These are phyloP conservation scores for Leptobrachium leishanense DNA, from an alignment of 2,113 vertebrate species.

Conservation along the genomic window DNA sequence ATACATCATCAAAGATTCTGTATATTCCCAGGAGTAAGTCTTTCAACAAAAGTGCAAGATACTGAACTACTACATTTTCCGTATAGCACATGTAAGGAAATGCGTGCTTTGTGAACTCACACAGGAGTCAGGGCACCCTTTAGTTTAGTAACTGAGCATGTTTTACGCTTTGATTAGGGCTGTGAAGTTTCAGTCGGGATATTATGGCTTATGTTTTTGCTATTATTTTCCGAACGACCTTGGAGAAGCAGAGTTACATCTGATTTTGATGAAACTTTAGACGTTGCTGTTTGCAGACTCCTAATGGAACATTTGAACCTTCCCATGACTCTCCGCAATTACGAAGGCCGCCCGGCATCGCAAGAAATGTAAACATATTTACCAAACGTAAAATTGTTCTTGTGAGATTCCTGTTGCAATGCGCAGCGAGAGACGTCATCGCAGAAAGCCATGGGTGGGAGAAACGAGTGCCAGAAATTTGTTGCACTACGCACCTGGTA, in stretches of 20 bases:
- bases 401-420: slow-evolving; percentile 32
- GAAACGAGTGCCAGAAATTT: neutral
- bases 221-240: slow-evolving; percentile 71
- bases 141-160: slow-evolving; percentile 40
- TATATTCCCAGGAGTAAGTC: too few species aligned
- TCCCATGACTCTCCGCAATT: slow-evolving; percentile 67
- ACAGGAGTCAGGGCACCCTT: slow-evolving; percentile 18
- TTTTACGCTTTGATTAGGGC: slow-evolving; percentile 56
- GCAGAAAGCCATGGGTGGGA: slow-evolving; percentile 18
- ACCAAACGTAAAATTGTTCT: slow-evolving; percentile 57
- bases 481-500: slow-evolving; percentile 30
- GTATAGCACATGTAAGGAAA: too few species aligned
- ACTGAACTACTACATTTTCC: too few species aligned
- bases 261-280: slow-evolving; percentile 77
- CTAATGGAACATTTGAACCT: slow-evolving; percentile 70
- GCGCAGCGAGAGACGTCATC: slow-evolving; percentile 26
- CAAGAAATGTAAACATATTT: slow-evolving; percentile 58
- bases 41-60: too few species aligned
- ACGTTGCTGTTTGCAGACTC: slow-evolving; percentile 66
- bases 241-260: slow-evolving; percentile 71
- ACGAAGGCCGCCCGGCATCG: slow-evolving; percentile 62
- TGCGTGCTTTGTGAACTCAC: slow-evolving; percentile 18
- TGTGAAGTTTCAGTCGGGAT: slow-evolving; percentile 57
- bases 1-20: too few species aligned
- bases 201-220: slow-evolving; percentile 66